phyloP scores from a whole-genome alignment of 2,113 vertebrate species.

The Zosterops lateralis region DNA sequence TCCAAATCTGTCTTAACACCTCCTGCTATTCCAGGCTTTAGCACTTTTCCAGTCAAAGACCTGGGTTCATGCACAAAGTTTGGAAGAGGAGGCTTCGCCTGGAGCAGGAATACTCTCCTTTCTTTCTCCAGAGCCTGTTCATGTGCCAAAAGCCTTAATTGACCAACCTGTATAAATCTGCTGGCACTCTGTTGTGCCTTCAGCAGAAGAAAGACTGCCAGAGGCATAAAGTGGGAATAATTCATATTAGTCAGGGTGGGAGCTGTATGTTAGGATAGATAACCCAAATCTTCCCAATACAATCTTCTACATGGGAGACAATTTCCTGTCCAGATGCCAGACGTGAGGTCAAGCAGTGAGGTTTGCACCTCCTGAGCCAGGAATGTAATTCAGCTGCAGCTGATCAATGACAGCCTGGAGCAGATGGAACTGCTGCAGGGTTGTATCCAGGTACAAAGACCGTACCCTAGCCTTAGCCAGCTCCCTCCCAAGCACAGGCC shows the following conservation, averaged over 20 bases:
- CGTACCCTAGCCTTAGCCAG: neutral
- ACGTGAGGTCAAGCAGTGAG: neutral
- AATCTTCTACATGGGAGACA: neutral
- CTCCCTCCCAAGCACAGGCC: neutral
- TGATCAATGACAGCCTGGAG: neutral
- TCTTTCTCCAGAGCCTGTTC: neutral
- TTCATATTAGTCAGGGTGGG: neutral
- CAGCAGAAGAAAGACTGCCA: neutral
- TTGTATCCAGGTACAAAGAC: neutral
- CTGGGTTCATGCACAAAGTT: neutral
- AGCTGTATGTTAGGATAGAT: neutral
- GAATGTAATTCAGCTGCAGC: neutral
- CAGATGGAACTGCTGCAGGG: neutral
- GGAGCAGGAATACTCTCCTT: neutral
- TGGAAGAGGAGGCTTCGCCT: neutral
- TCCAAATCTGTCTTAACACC: neutral
- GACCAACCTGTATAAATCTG: neutral
- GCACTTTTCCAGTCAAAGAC: neutral
- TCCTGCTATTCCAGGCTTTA: neutral
- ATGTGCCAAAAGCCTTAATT: neutral
- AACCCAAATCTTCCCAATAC: neutral
- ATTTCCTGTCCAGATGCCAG: neutral
- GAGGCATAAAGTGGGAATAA: neutral
- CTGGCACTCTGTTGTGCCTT: neutral
- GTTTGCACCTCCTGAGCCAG: neutral